Conservation (phyloP, 2,888 invertebrate genomes). For the Adineta ricciae region DNA sequence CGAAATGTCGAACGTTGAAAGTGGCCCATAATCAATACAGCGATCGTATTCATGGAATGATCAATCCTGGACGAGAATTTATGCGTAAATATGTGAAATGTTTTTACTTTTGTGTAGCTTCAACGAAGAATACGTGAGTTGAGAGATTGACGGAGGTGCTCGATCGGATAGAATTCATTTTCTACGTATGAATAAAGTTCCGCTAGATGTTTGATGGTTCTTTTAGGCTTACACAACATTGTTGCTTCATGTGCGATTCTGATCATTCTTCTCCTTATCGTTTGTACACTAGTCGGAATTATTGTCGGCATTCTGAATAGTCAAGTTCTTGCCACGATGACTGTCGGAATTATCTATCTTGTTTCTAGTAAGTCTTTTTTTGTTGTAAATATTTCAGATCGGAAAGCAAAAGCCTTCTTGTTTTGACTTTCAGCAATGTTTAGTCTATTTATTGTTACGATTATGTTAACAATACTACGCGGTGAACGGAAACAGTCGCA, state of each 20-base stretch:
- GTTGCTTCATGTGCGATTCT: neutral
- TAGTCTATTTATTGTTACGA: neutral
- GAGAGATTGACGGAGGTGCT: no score
- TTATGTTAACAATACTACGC: neutral
- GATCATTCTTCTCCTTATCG: neutral
- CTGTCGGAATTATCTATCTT: neutral
- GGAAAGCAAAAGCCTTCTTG: neutral
- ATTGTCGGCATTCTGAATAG: neutral
- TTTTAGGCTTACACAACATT: neutral
- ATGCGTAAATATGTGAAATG: neutral
- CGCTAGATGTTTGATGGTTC: neutral
- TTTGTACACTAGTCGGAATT: neutral
- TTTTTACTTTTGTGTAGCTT: no score
- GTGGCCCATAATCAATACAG: neutral
- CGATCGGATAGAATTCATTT: no score
- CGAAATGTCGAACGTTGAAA: neutral
- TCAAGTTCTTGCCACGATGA: constrained; percentile 8
- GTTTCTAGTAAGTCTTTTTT: no score
- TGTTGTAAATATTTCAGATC: no score
- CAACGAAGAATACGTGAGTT: no score
- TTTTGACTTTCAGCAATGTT: neutral
- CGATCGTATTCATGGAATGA: neutral
- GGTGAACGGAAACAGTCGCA: neutral
- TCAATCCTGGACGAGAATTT: neutral
- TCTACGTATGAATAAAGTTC: no score